Evolutionary conservation across 2,797 vertebrate genomes (phyloP).

Genomic region (Naso thynnoides): DNA sequence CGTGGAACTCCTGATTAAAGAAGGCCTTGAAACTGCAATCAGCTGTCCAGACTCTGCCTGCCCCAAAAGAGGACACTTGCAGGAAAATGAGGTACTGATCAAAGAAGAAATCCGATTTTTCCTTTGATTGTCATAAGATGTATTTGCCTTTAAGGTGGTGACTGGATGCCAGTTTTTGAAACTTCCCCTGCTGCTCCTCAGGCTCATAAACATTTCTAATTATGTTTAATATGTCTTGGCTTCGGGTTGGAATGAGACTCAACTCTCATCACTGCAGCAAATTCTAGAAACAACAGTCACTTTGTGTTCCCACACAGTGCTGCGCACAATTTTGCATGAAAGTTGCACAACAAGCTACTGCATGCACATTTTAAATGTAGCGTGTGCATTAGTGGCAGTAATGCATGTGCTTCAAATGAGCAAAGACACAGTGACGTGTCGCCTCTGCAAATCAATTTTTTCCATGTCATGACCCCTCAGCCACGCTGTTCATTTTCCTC

Average conservation of each 20-base stretch:
- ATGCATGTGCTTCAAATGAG: background rate
- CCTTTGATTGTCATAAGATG: background rate
- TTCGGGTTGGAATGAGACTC: background rate
- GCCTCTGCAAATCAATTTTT: background rate
- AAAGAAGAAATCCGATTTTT: background rate
- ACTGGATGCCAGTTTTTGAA: background rate
- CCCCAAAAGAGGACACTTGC: constrained; percentile 94
- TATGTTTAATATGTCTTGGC: background rate
- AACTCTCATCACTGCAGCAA: background rate
- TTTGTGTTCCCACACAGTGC: background rate
- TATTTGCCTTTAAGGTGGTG: background rate
- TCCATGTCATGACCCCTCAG: background rate
- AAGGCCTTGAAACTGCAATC: constrained; percentile 97
- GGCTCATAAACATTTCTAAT: background rate
- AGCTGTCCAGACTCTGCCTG: constrained; percentile 98
- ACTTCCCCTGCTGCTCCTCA: background rate
- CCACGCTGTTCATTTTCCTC: background rate
- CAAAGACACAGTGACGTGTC: background rate
- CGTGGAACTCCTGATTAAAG: constrained; percentile 97
- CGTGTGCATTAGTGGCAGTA: background rate
- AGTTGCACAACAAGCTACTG: background rate
- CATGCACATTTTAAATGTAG: background rate
- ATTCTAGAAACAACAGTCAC: background rate
- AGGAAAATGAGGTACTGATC: constrained; percentile 92
- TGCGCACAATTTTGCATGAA: background rate